Conservation (phyloP, 2,888 invertebrate species). For the Cyaniris semiargus region DNA sequence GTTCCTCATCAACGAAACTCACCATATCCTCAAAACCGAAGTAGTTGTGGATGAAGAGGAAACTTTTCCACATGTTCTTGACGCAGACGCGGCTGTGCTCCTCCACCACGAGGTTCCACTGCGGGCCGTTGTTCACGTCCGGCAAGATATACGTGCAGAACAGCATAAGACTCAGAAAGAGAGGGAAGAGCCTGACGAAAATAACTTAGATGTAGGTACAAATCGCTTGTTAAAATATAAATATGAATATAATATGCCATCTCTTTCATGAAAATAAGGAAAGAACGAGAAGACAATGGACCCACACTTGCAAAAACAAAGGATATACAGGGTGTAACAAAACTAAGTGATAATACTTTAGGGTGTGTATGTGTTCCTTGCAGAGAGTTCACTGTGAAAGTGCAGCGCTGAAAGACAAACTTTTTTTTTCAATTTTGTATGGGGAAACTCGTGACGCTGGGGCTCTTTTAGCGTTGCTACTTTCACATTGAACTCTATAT, state of each 20-base stretch:
- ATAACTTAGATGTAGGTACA: background rate
- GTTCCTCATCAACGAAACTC: slow-evolving; percentile 31
- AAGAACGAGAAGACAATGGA: background rate
- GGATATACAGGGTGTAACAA: too few species aligned
- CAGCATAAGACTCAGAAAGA: slow-evolving; percentile 74
- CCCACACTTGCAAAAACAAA: too few species aligned
- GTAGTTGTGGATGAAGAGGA: slow-evolving; percentile 80
- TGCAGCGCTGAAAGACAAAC: too few species aligned
- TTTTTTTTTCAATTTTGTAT: too few species aligned
- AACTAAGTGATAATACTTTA: too few species aligned
- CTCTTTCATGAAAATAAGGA: background rate
- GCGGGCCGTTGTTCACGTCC: slow-evolving; percentile 76
- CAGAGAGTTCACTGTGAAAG: too few species aligned
- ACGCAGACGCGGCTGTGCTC: slow-evolving; percentile 79
- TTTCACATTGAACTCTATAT: too few species aligned
- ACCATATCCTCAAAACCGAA: slow-evolving; percentile 83
- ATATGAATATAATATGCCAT: background rate
- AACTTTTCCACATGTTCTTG: slow-evolving; percentile 80
- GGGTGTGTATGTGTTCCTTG: too few species aligned
- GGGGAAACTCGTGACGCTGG: too few species aligned
- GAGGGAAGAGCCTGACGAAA: slow-evolving; percentile 70
- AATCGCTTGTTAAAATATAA: background rate
- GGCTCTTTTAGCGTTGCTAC: too few species aligned
- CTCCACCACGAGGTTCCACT: slow-evolving; percentile 80
- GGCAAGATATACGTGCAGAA: slow-evolving; percentile 80